Evolutionary conservation across 2,888 invertebrate genomes (phyloP), one percentile per base, ranked within the genome.

Genomic region (Drosophila maculinotata): DNA sequence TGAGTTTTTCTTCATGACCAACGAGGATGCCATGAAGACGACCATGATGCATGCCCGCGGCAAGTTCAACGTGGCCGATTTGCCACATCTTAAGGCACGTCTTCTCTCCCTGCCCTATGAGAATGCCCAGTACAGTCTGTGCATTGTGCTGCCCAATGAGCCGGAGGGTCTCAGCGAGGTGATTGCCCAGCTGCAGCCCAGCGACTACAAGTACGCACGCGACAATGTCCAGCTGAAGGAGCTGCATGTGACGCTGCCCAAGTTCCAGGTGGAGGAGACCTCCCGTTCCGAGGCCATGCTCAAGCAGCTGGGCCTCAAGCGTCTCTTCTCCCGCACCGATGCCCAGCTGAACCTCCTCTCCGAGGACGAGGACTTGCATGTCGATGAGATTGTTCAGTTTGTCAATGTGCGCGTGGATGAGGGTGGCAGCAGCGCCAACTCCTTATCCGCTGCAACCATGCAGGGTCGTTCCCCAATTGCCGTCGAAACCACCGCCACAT

Each of bases 81-180:
- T 95, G 33, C 92, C 93, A 1, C 93, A 93, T 8, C 90, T 96
- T 7, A 94, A 95, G 75, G 94, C 95, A 25, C 93, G 94, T 76
- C 94, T 94, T 39, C 91, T 96, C 23, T 94, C 95, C 79, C 89
- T 96, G 56, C 96, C 96, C n/a, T 96, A 96, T 79, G 93, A 94
- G 94, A 94, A 94, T 58, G 92, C 92, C 39, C 92, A 93, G 20
- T 94, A 94, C 75, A 93, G 93, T 0, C 90, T 95, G 4, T 89
- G 94, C 51, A 84, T 94, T 1, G 83, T 95, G 4, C 90, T 94
- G 9, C 94, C 94, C 1, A 92, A 93, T 1, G 90, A 93, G n/a
- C 90, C 93, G 0, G 93, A 94, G 41, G 94, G 94, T 1, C 90
- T 94, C 3, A 92, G 91, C 5, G 91, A 93, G 0, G 91, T 94